Evolutionary conservation across 2,797 vertebrate genomes (phyloP).

Genomic region (Todus mexicanus): DNA sequence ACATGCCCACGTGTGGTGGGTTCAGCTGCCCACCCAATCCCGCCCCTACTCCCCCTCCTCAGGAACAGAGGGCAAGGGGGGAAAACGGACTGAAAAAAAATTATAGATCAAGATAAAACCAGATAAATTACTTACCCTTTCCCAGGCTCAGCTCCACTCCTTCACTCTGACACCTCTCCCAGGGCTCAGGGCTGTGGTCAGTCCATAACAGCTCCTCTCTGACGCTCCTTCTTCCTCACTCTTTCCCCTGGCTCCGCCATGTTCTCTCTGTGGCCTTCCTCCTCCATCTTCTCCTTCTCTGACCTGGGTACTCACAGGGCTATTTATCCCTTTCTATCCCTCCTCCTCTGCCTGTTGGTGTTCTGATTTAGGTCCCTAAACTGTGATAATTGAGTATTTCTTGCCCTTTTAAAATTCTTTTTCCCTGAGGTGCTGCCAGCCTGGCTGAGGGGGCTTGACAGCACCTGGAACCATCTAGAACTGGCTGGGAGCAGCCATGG

Average conservation of each 20-base stretch:
- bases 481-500: too few relatives aligned
- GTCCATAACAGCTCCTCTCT: not conserved
- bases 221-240: not conserved
- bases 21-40: not conserved
- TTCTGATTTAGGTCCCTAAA: too few relatives aligned
- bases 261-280: not conserved
- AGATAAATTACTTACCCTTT: not conserved
- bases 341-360: not conserved
- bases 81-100: not conserved
- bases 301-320: not conserved
- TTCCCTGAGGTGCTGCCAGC: not conserved
- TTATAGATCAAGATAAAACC: not conserved
- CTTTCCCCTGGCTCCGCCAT: not conserved
- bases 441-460: not conserved
- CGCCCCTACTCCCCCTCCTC: not conserved
- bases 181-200: rapidly evolving
- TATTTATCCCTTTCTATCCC: not conserved
- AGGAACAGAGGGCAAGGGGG: not conserved
- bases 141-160: not conserved
- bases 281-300: not conserved
- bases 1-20: rapidly evolving
- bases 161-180: not conserved
- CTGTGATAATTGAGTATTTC: too few relatives aligned
- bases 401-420: not conserved
- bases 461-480: not conserved